phyloP scores from a whole-genome alignment of 2,888 invertebrate genomes.

The Sussaba pulchella region DNA sequence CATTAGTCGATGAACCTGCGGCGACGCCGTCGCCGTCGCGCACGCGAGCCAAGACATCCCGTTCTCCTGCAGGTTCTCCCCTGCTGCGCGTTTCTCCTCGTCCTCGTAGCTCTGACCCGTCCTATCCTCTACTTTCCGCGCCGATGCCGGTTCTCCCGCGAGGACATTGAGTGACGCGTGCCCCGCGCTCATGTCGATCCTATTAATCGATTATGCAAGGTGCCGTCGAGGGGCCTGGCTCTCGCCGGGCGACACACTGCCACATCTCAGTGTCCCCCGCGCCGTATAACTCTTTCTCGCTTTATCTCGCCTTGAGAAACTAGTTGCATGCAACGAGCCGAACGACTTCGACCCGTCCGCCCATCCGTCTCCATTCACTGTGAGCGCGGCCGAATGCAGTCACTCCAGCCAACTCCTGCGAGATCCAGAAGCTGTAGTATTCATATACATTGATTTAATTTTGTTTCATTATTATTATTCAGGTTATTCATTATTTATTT shows the following conservation, averaged over 20 bases:
- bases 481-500: too few relatives aligned
- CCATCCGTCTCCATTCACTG: constrained; percentile 38
- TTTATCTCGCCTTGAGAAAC: constrained; percentile 30
- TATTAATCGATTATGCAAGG: constrained; percentile 64
- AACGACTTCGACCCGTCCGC: constrained; percentile 18
- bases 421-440: constrained; percentile 13
- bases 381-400: neutral
- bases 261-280: constrained; percentile 16
- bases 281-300: constrained; percentile 15
- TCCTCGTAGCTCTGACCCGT: constrained; percentile 39
- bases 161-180: constrained; percentile 60
- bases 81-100: constrained; percentile 45
- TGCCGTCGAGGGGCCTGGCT: constrained; percentile 25
- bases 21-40: constrained; percentile 48
- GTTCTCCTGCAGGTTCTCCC: constrained; percentile 46
- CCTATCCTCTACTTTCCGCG: constrained; percentile 17
- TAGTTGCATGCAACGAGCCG: constrained; percentile 19
- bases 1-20: constrained; percentile 67
- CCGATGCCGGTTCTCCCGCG: constrained; percentile 21
- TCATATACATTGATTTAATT: neutral
- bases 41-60: constrained; percentile 42
- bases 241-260: constrained; percentile 42
- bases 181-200: constrained; percentile 56
- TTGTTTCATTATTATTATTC: too few relatives aligned
- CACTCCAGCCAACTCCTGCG: neutral